These are phyloP conservation scores for Tetragonisca angustula DNA, from an alignment of 2,888 invertebrate genomes.

Conservation along the genomic window DNA sequence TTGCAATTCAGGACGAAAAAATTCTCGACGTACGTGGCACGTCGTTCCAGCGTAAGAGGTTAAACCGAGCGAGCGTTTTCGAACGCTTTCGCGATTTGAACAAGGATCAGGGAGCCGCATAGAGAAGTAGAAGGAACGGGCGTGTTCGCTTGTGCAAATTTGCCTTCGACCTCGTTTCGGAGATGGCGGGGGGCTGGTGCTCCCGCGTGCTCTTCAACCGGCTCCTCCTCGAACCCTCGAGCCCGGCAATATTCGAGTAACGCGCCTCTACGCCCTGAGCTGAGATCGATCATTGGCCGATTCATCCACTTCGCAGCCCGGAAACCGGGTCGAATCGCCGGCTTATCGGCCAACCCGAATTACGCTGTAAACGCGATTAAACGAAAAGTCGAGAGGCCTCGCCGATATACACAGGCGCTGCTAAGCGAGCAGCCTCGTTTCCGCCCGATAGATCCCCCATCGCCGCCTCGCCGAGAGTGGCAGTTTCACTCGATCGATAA, in stretches of 20 bases:
- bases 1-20: too few species aligned
- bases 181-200: constrained; percentile 51
- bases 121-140: not conserved
- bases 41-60: too few species aligned
- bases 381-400: constrained; percentile 43
- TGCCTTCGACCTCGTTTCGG: constrained; percentile 71
- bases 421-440: constrained; percentile 8
- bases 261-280: constrained; percentile 50
- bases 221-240: constrained; percentile 27
- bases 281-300: constrained; percentile 66
- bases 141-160: constrained; percentile 66
- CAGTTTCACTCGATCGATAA: not conserved
- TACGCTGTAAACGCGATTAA: constrained; percentile 49
- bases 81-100: constrained; percentile 3
- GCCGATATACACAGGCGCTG: not conserved
- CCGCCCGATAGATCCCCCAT: not conserved
- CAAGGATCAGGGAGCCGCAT: constrained; percentile 15
- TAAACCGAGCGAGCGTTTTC: not conserved
- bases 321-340: constrained; percentile 35
- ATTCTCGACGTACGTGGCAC: too few species aligned
- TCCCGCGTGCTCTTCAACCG: constrained; percentile 25
- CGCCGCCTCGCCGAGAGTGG: not conserved
- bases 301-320: constrained; percentile 43
- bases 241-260: constrained; percentile 61
- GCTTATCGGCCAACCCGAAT: constrained; percentile 35